Base-by-base conservation (phyloP, 2,797 vertebrate genomes). In the Eleutherodactylus coqui region DNA sequence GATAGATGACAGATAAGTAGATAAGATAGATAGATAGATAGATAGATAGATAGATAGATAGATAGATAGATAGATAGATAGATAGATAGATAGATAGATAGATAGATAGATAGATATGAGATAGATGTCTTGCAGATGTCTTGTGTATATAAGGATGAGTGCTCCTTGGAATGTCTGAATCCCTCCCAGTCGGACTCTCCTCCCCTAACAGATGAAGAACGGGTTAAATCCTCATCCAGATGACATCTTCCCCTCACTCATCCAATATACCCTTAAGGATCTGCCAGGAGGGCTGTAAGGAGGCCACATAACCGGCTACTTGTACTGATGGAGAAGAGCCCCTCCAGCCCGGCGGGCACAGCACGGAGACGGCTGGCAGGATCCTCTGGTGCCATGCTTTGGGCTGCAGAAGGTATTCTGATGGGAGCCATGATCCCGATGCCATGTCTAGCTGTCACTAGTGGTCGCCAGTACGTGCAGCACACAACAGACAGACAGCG, bases 181-280 rank as follows among this genome's bases (percentile, higher is more conserved):
- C 76, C 76, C 76, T 27, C 76, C 36, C 76, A 78, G 21, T 58
- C 34, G 14, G 11, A 24, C 1, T 10, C 43, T 9, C 21, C 47
- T 34, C 69, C 69, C 55, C 82, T 51, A 53, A 38, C 32, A 70
- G 62, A 62, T 76, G 75, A 34, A 49, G 29, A 72, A 80, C 9
- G 67, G 36, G 77, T 64, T 85, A 62, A 76, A 32, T 45, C 79
- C 72, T 53, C 21, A 51, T 64, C 51, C 51, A 69, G 85, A 55
- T 82, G 85, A 27, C 72, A 86, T 51, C 70, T 82, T 70, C 53
- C n/a, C 72, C 29, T 64, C 78, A 47, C 84, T 58, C 51, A 45
- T 75, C 58, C 51, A 43, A 67, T 29, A 51, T 51, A 51, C 49
- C 75, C 80, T 53, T 64, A 51, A 51, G 53, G 21, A 79, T 38